Percentiles rank a stretch among this genome's conserved stretches.
phyloP scores from a whole-genome alignment of 37 sponge, comb jelly and placozoan species.

The Amphimedon queenslandica region DNA sequence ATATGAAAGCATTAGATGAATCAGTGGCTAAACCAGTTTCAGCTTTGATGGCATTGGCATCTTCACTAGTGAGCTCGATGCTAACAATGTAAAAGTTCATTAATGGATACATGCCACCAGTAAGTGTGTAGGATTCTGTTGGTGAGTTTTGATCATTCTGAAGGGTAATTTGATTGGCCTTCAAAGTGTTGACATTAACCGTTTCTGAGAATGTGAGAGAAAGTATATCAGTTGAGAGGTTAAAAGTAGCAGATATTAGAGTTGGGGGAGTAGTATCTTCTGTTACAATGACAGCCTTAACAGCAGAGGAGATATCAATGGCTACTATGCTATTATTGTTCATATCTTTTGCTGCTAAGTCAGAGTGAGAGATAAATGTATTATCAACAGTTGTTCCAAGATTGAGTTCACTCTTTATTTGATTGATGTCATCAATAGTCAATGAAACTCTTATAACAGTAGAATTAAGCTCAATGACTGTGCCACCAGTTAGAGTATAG shows the following conservation, averaged over 20 bases:
- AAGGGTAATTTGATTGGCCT: slow-evolving; percentile 40
- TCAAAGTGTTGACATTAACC: slow-evolving; percentile 40
- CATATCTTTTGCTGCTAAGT: slow-evolving; percentile 71
- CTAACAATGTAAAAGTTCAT: slow-evolving; percentile 51
- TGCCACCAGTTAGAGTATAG: slow-evolving; percentile 36
- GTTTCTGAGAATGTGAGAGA: slow-evolving; percentile 78
- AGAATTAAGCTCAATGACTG: slow-evolving; percentile 23
- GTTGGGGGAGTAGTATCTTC: slow-evolving; percentile 54
- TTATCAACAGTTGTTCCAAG: slow-evolving; percentile 60
- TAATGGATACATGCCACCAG: slow-evolving; percentile 47
- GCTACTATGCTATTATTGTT: slow-evolving; percentile 39
- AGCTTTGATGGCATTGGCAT: slow-evolving; percentile 79
- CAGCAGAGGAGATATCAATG: slow-evolving; percentile 19
- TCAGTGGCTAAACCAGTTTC: slow-evolving; percentile 42
- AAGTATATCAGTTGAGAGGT: slow-evolving; percentile 57
- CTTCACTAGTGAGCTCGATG: slow-evolving; percentile 43
- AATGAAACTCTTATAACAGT: slow-evolving; percentile 39
- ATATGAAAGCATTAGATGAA: slow-evolving; percentile 43
- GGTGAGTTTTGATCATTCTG: slow-evolving; percentile 27
- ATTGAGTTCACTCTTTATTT: slow-evolving; percentile 45
- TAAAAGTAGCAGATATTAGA: slow-evolving; percentile 43
- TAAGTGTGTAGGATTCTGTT: slow-evolving; percentile 31
- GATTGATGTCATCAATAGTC: slow-evolving; percentile 64
- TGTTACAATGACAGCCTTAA: slow-evolving; percentile 33
- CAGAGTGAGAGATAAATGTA: slow-evolving; percentile 54